These are phyloP conservation scores for Scaptodrosophila latifasciaeformis DNA, from an alignment of 2,888 invertebrate genomes.

Conservation along the genomic window DNA sequence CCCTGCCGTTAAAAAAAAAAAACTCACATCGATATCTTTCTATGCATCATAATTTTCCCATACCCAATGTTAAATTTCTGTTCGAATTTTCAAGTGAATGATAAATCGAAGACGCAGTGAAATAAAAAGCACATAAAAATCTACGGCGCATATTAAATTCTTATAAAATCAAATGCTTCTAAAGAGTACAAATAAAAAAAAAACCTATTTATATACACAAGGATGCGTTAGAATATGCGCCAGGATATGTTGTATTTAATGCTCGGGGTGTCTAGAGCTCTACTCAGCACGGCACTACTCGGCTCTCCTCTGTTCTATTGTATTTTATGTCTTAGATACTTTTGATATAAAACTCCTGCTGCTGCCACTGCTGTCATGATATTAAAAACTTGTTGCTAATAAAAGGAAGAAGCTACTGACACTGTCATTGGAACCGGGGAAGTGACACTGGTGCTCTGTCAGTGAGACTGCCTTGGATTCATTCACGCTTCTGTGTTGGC, in stretches of 20 bases:
- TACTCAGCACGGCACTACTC: too few species aligned
- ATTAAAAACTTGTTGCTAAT: slow-evolving; percentile 69
- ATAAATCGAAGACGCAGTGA: not conserved
- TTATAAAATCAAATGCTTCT: slow-evolving; percentile 45
- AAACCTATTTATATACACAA: too few species aligned
- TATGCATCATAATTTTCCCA: too few species aligned
- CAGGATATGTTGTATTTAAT: not conserved
- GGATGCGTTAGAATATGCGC: not conserved
- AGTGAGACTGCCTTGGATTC: too few species aligned
- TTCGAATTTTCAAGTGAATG: not conserved
- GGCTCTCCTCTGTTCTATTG: too few species aligned
- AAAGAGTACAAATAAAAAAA: not conserved
- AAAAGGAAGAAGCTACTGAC: slow-evolving; percentile 43
- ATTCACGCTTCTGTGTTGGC: too few species aligned
- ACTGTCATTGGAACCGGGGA: slow-evolving; percentile 2
- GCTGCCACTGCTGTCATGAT: slow-evolving; percentile 30
- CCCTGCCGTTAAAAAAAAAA: too few species aligned
- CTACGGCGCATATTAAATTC: slow-evolving; percentile 64
- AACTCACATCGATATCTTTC: too few species aligned
- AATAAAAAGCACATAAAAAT: slow-evolving; percentile 41
- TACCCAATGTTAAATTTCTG: not conserved
- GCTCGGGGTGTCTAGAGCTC: not conserved
- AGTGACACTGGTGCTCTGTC: slow-evolving; percentile 23
- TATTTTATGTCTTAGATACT: slow-evolving; percentile 44
- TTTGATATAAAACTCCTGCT: slow-evolving; percentile 45